phyloP scores from a whole-genome alignment of 2,888 invertebrate species.

The Athalia circularis region DNA sequence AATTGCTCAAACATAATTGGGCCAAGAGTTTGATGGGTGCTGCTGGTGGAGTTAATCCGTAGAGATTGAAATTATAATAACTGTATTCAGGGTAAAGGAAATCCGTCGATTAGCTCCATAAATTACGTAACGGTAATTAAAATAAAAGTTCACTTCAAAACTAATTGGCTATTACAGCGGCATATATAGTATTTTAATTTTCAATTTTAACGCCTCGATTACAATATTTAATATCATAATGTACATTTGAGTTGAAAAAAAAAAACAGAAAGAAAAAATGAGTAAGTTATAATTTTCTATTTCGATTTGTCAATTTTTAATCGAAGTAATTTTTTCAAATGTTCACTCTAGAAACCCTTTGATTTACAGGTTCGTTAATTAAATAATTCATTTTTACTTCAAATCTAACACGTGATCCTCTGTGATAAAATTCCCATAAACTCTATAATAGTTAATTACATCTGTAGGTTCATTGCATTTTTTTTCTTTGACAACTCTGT shows the following conservation, averaged over 20 bases:
- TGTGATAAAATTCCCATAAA: no score
- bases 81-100: constrained; percentile 13
- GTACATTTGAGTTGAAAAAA: not conserved
- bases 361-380: no score
- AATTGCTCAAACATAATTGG: no score
- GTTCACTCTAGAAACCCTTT: no score
- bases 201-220: constrained; percentile 18
- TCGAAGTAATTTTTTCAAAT: not conserved
- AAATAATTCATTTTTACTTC: no score
- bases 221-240: not conserved
- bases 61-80: constrained; percentile 27
- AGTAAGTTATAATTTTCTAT: no score
- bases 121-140: constrained; percentile 26
- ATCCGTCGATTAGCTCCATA: constrained; percentile 26
- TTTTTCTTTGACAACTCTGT: no score
- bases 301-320: not conserved
- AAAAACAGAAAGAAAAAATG: constrained; percentile 30
- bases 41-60: constrained; percentile 18
- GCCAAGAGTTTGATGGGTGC: no score
- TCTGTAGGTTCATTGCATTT: no score
- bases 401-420: no score
- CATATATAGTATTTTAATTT: constrained; percentile 15
- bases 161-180: constrained; percentile 37
- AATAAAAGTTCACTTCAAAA: constrained; percentile 29
- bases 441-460: no score